Conservation (phyloP, 2,797 vertebrate genomes). For the Melanotaenia parkinsoni region DNA sequence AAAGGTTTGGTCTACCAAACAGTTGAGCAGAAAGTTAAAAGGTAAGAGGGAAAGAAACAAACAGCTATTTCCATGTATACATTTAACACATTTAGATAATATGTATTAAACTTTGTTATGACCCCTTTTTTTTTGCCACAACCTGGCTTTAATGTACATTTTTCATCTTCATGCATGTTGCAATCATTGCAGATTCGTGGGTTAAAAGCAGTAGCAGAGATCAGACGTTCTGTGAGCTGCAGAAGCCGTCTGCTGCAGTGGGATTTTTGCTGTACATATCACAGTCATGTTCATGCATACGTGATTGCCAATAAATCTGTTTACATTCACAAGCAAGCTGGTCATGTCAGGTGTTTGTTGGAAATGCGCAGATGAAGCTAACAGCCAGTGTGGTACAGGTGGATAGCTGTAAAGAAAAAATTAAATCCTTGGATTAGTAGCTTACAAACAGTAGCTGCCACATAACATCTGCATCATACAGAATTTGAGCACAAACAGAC, state of each 20-base stretch:
- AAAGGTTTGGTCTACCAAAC: too few species aligned
- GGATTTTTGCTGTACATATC: constrained; percentile 47
- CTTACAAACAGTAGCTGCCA: constrained; percentile 37
- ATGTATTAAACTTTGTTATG: too few species aligned
- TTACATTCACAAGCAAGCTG: constrained; percentile 45
- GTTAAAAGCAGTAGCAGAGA: constrained; percentile 43
- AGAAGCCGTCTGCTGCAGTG: constrained; percentile 40
- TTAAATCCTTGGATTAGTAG: constrained; percentile 28
- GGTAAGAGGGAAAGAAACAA: too few species aligned
- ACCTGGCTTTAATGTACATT: constrained; percentile 33
- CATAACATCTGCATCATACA: constrained; percentile 4
- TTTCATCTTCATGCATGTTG: constrained; percentile 52
- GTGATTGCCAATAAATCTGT: constrained; percentile 32
- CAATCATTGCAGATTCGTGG: constrained; percentile 44
- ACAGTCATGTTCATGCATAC: constrained; percentile 43
- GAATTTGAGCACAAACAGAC: neutral
- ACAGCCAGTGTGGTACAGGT: constrained; percentile 41
- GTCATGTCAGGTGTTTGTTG: constrained; percentile 25
- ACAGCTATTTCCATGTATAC: too few species aligned
- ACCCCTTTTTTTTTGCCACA: constrained; percentile 17
- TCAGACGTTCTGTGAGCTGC: constrained; percentile 41
- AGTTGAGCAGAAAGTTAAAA: too few species aligned
- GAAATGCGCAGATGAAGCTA: constrained; percentile 49
- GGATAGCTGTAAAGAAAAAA: constrained; percentile 33
- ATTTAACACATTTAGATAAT: too few species aligned